A percentile compares a stretch with the other conserved stretches of the same genome.
Conservation (phyloP, 2,797 vertebrate species). For the Melopsittacus undulatus region DNA sequence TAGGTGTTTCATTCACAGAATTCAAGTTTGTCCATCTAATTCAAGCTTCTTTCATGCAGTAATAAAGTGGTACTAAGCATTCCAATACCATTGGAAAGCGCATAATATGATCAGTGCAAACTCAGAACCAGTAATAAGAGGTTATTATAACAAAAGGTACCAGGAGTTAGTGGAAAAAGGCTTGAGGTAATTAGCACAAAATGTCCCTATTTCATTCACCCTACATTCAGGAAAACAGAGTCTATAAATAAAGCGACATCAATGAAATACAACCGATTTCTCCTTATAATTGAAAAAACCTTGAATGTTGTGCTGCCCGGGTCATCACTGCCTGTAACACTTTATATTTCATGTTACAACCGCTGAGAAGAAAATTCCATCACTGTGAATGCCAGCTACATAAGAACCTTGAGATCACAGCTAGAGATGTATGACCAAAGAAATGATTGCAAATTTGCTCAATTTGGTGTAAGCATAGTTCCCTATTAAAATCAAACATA, state of each 20-base stretch:
- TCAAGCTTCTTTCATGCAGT: background rate
- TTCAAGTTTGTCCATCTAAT: background rate
- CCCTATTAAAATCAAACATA: background rate
- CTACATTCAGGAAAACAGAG: background rate
- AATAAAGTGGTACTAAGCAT: background rate
- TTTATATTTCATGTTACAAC: background rate
- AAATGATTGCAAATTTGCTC: background rate
- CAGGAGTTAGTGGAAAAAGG: background rate
- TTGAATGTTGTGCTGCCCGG: background rate
- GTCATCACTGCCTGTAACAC: background rate
- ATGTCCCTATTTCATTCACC: background rate
- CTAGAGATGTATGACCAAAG: background rate
- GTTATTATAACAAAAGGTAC: background rate
- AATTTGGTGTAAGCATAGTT: background rate
- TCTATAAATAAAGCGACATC: background rate
- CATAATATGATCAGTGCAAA: background rate
- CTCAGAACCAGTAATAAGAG: background rate
- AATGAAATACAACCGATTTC: background rate
- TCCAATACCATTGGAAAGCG: background rate
- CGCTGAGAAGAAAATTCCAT: background rate
- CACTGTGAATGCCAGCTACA: background rate
- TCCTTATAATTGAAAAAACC: conserved; percentile 11
- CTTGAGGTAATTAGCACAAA: background rate
- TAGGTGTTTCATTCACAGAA: background rate
- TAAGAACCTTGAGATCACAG: background rate